Base-by-base conservation (phyloP, 2,888 invertebrate species). In the Coenonympha arcania region DNA sequence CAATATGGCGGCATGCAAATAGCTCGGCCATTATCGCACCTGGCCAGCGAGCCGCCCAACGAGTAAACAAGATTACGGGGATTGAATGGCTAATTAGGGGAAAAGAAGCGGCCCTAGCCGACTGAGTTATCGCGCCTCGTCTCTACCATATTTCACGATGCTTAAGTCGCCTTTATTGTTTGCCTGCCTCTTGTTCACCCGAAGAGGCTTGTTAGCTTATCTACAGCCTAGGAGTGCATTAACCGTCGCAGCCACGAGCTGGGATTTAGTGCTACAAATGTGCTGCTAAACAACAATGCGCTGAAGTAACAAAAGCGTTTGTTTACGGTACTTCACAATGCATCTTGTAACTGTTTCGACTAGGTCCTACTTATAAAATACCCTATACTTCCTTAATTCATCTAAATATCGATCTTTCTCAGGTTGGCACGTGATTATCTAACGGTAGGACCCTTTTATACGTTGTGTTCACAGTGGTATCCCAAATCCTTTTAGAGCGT, bases 1-100 rank as follows among this genome's bases (percentile, higher is more conserved):
- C 85, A 85, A 82, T 83, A 86, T 85, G 85, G 85, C 85, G 83
- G 85, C 86, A 86, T 86, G 85, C 85, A 86, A 86, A 86, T 86
- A 84, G 79, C 82, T 72, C 77, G 76, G 79, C 86, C 82, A 86
- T 86, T 86, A 86, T 85, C 85, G 82, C 86, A 86, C 86, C 86
- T 85, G 86, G 82, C 76, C 83, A 80, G 82, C 76, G 71, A 69
- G 72, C 73, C 71, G 68, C 69, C 72, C 79, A 73, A 69, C 83
- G 79, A 80, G 84, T 82, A 83, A 85, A 85, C 85, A 86, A 85
- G 82, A 85, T 84, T 85, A 85, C 85, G 85, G 79, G 84, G 82
- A 85, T 83, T 81, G 86, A 86, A 85, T 85, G 81, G 79, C 85
- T 86, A 85, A 86, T 86, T 84, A 85, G 82, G 76, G 81, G 73